Percentiles rank a stretch among this genome's conserved stretches.
Evolutionary conservation across 2,888 invertebrate species (phyloP).

Genomic region (Tipula vernalis): DNA sequence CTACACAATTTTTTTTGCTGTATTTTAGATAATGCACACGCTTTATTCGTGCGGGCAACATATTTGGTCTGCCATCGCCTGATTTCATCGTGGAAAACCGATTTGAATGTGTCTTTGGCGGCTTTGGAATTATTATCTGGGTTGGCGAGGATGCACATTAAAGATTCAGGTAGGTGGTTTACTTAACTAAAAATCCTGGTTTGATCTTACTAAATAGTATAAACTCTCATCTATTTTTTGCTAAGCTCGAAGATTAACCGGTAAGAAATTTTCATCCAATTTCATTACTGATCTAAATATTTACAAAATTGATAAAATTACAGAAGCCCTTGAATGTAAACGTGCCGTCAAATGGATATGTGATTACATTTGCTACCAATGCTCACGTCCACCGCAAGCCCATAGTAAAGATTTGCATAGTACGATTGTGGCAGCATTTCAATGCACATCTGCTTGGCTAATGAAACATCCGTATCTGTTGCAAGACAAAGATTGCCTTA

Average conservation of each 20-base stretch:
- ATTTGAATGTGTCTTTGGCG: constrained; percentile 85
- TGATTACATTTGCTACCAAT: constrained; percentile 93
- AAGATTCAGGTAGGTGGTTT: constrained; percentile 62
- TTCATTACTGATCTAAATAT: not conserved
- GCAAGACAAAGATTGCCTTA: constrained; percentile 82
- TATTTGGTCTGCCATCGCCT: constrained; percentile 89
- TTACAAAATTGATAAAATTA: not conserved
- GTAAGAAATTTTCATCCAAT: constrained; percentile 23
- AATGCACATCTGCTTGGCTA: constrained; percentile 86
- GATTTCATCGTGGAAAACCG: constrained; percentile 92
- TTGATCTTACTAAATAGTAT: not conserved
- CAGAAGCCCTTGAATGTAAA: constrained; percentile 81
- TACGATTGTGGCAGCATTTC: constrained; percentile 84
- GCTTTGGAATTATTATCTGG: constrained; percentile 86
- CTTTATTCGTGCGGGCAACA: constrained; percentile 82
- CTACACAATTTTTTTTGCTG: not conserved
- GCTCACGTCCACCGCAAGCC: constrained; percentile 84
- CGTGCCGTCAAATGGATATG: constrained; percentile 95
- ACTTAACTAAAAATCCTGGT: not conserved
- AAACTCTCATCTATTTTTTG: not conserved
- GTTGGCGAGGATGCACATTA: constrained; percentile 77
- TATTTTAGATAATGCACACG: constrained; percentile 65
- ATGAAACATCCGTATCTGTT: constrained; percentile 80
- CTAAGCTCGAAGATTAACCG: constrained; percentile 42
- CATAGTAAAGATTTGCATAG: constrained; percentile 92